phyloP scores from a whole-genome alignment of 30 jellyfish, hydroid and myxozoan genomes.

The Cassiopea xamachana region DNA sequence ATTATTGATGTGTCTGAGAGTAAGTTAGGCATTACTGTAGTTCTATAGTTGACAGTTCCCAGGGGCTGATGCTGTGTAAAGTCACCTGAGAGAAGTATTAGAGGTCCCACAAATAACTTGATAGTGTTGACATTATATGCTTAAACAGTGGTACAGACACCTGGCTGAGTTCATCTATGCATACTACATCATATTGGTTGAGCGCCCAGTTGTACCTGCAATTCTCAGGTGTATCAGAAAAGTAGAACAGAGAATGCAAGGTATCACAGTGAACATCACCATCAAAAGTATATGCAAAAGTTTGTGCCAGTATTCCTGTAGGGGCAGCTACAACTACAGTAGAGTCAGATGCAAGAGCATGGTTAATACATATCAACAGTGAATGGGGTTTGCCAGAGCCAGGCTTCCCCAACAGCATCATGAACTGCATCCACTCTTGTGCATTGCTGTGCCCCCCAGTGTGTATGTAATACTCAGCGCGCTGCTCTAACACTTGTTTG shows the following conservation, averaged over 20 bases:
- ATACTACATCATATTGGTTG: background rate
- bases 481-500: too few relatives aligned
- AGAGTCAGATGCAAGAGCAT: background rate
- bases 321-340: background rate
- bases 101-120: background rate
- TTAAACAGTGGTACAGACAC: background rate
- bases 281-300: background rate
- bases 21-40: background rate
- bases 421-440: slow-evolving; percentile 29
- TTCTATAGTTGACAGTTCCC: background rate
- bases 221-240: background rate
- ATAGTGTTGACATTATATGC: background rate
- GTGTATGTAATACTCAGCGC: too few relatives aligned
- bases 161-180: slow-evolving; percentile 4
- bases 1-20: background rate
- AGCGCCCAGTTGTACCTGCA: background rate
- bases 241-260: background rate
- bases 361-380: background rate
- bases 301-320: background rate
- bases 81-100: slow-evolving; percentile 9
- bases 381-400: slow-evolving; percentile 24
- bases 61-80: slow-evolving; percentile 28
- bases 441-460: too few relatives aligned
- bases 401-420: slow-evolving; percentile 18
- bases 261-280: slow-evolving; percentile 21